phyloP scores from a whole-genome alignment of 2,888 invertebrate genomes.

The Tolmerus cingulatus region DNA sequence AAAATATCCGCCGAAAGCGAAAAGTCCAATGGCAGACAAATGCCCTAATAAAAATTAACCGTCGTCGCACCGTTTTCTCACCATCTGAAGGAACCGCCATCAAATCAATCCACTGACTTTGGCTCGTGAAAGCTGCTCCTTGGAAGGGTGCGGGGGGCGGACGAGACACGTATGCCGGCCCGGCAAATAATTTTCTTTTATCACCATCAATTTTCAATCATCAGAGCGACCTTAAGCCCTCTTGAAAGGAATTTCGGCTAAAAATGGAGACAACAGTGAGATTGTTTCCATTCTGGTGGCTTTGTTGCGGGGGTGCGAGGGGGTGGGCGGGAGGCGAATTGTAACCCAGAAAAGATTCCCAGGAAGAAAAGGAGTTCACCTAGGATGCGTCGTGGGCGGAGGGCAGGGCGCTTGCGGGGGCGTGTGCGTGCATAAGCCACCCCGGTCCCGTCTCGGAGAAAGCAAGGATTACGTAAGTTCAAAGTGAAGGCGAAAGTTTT shows the following conservation, averaged over 20 bases:
- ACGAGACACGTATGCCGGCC: background rate
- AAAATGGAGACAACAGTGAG: constrained; percentile 19
- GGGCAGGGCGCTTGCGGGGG: background rate
- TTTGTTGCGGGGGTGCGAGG: background rate
- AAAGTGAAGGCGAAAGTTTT: constrained; percentile 24
- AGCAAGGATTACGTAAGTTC: constrained; percentile 33
- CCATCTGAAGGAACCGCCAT: background rate
- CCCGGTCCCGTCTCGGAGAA: background rate
- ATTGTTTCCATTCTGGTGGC: constrained; percentile 5
- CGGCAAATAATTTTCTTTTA: constrained; percentile 28
- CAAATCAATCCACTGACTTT: background rate
- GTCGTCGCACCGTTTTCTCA: background rate
- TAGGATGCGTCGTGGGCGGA: constrained; percentile 13
- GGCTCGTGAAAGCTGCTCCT: background rate
- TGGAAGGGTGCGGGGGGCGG: background rate
- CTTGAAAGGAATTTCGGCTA: constrained; percentile 32
- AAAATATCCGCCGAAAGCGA: background rate
- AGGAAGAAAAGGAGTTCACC: constrained; percentile 9
- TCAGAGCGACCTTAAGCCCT: constrained; percentile 9
- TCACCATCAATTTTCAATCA: constrained; percentile 36
- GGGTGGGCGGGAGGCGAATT: background rate
- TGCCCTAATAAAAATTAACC: background rate
- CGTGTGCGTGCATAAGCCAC: background rate
- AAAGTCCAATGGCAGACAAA: background rate
- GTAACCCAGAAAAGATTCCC: constrained; percentile 15